Conservation (phyloP, 2,113 vertebrate genomes). For the Propithecus coquereli region DNA sequence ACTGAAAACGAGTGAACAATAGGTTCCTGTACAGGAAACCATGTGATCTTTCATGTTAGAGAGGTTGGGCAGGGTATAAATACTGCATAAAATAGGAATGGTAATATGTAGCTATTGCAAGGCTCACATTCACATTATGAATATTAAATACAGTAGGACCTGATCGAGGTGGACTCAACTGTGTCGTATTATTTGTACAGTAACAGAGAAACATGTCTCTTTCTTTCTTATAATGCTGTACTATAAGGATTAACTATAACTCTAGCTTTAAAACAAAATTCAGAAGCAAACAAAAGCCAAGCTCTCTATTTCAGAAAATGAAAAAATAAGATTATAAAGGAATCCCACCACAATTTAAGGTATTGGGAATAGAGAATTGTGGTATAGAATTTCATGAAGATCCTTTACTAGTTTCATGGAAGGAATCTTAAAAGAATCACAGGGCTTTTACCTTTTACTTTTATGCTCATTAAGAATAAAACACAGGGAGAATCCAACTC, state of each 20-base stretch:
- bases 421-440: slow-evolving; percentile 24
- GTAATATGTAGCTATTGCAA: slow-evolving; percentile 34
- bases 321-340: background rate
- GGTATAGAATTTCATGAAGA: background rate
- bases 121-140: slow-evolving; percentile 38
- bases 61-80: slow-evolving; percentile 51
- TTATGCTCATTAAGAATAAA: slow-evolving; percentile 12
- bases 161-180: background rate
- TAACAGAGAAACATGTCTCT: background rate
- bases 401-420: background rate
- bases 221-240: background rate
- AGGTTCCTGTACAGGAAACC: slow-evolving; percentile 63
- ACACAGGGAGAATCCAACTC: background rate
- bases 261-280: slow-evolving; percentile 18
- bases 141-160: slow-evolving; percentile 20
- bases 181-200: background rate
- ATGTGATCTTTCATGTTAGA: slow-evolving; percentile 55
- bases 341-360: background rate
- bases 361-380: background rate
- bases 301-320: background rate
- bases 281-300: background rate
- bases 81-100: slow-evolving; percentile 62
- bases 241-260: background rate
- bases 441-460: background rate
- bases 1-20: slow-evolving; percentile 54